A percentile compares a stretch with the other conserved stretches of the same genome.
Conservation (phyloP, 2,888 invertebrate species). For the Zaprionus bogoriensis region DNA sequence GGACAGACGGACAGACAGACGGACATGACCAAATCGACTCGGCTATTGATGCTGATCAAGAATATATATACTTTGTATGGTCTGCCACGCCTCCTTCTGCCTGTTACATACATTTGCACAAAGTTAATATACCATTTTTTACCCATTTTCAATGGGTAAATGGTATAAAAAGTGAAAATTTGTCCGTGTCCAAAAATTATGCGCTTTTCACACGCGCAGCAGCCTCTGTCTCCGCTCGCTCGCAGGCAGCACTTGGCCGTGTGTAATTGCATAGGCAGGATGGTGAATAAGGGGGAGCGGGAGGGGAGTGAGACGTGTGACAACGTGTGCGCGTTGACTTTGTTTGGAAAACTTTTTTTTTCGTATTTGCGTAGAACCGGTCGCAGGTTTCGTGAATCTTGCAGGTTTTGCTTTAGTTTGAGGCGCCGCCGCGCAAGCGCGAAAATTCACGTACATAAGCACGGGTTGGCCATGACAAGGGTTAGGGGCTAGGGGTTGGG, state of each 20-base stretch:
- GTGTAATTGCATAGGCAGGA: conserved; percentile 43
- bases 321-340: conserved; percentile 53
- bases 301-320: conserved; percentile 43
- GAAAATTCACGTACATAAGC: conserved; percentile 33
- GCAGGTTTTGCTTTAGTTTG: conserved; percentile 35
- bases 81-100: no score
- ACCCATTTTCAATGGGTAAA: no score
- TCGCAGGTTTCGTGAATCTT: conserved; percentile 38
- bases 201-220: conserved; percentile 78
- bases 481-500: neutral
- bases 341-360: conserved; percentile 43
- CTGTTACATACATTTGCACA: no score
- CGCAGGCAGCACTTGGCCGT: conserved; percentile 44
- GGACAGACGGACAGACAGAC: no score
- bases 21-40: no score
- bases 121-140: no score
- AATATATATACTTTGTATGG: no score
- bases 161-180: conserved; percentile 80
- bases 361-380: conserved; percentile 52
- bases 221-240: conserved; percentile 15
- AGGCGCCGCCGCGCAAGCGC: conserved; percentile 24
- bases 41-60: no score
- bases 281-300: neutral
- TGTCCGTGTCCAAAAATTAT: conserved; percentile 79
- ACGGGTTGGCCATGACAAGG: no score